These are phyloP conservation scores for Yoshiicerus persimilis DNA, from an alignment of 1,140 invertebrate genomes.

Conservation along the genomic window DNA sequence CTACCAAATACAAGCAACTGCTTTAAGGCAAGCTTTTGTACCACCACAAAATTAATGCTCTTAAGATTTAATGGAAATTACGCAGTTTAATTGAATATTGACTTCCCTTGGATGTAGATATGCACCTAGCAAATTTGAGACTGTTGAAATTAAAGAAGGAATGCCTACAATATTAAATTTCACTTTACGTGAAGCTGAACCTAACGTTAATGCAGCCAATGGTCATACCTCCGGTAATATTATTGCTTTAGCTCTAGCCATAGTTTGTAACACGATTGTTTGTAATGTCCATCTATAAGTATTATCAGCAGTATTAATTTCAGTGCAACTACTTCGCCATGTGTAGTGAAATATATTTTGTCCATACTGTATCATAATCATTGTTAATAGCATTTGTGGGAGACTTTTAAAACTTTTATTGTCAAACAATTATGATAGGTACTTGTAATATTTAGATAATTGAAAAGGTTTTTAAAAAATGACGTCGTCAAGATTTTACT, in stretches of 20 bases:
- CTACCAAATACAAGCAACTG: constrained; percentile 70
- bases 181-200: neutral
- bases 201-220: neutral
- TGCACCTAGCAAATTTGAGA: neutral
- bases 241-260: neutral
- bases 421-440: no score
- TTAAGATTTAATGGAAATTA: neutral
- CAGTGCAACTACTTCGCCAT: neutral
- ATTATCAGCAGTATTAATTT: neutral
- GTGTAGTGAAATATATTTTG: neutral
- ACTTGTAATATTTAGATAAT: no score
- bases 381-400: no score
- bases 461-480: no score
- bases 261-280: neutral
- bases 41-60: neutral
- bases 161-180: constrained; percentile 2
- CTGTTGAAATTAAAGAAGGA: neutral
- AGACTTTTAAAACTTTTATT: no score
- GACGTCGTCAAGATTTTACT: neutral
- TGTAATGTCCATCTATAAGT: no score
- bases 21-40: constrained; percentile 66
- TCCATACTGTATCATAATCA: no score
- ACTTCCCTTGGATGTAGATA: neutral
- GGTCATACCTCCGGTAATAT: neutral
- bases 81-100: neutral